These are phyloP conservation scores for Anthoscopus minutus DNA, from an alignment of 2,113 vertebrate genomes.

Conservation along the genomic window DNA sequence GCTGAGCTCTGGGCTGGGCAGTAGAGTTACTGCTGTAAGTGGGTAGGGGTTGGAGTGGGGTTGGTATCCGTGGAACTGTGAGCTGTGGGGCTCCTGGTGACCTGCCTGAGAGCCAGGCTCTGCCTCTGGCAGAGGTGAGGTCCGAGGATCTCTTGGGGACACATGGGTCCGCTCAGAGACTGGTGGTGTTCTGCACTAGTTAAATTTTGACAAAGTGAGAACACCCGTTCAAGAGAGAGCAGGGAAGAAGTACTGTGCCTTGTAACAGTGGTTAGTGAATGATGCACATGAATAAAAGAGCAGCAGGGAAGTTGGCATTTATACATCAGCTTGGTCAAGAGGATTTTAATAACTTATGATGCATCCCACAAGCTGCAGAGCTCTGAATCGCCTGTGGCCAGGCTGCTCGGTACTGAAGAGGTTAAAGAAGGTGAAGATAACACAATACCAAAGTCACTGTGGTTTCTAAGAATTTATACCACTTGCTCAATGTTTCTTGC, in stretches of 20 bases:
- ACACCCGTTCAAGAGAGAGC: neutral
- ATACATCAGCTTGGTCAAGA: neutral
- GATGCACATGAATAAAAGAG: neutral
- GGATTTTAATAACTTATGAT: rapidly evolving
- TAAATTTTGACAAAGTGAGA: neutral
- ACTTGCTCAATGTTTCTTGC: neutral
- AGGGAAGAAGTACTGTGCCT: neutral
- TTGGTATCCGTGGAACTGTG: rapidly evolving
- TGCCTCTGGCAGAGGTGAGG: neutral
- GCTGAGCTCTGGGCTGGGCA: neutral
- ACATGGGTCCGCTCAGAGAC: rapidly evolving
- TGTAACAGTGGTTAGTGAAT: neutral
- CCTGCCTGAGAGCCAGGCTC: neutral
- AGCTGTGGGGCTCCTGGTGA: neutral
- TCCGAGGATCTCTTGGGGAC: neutral
- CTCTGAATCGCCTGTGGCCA: rapidly evolving
- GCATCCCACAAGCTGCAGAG: neutral
- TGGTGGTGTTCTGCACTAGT: neutral
- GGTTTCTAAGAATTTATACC: neutral
- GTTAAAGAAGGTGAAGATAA: neutral
- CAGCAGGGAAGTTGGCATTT: neutral
- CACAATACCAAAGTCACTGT: rapidly evolving
- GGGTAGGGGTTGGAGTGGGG: neutral
- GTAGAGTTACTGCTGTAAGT: neutral
- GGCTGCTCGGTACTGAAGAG: neutral